Percentiles rank a stretch among this genome's conserved stretches.
These are phyloP conservation scores for Malurus melanocephalus DNA, from an alignment of 2,113 vertebrate species.

Conservation along the genomic window DNA sequence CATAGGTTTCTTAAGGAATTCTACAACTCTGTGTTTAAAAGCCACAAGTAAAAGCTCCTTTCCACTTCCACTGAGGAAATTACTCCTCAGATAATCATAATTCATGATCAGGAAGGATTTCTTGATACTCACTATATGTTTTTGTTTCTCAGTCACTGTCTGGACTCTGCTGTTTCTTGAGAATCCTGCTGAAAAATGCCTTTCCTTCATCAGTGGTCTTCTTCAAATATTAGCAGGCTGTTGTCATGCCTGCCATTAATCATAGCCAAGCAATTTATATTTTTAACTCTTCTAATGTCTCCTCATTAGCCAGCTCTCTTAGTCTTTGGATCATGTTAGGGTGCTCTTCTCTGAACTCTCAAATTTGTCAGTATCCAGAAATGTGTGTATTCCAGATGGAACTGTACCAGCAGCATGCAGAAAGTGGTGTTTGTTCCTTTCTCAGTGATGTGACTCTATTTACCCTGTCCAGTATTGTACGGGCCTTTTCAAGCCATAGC, in stretches of 20 bases:
- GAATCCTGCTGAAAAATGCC: not conserved
- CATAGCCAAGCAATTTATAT: conserved; percentile 18
- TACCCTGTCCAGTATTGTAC: not conserved
- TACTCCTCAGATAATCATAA: not conserved
- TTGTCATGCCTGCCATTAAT: conserved; percentile 20
- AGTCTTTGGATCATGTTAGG: conserved; percentile 19
- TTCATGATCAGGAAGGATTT: not conserved
- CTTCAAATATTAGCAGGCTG: conserved; percentile 30
- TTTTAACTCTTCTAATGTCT: conserved; percentile 32
- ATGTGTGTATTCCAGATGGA: not conserved
- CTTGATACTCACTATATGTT: not conserved
- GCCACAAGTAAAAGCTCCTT: not conserved
- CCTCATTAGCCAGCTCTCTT: conserved; percentile 16
- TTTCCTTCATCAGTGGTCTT: not conserved
- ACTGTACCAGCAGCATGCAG: not conserved
- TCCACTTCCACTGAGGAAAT: not conserved
- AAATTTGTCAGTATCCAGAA: conserved; percentile 21
- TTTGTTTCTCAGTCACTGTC: not conserved
- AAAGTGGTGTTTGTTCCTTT: not conserved
- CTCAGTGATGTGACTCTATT: not conserved
- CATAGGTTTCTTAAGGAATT: not conserved
- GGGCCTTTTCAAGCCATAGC: conserved; percentile 7
- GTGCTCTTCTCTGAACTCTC: conserved; percentile 19
- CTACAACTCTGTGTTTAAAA: conserved; percentile 1
- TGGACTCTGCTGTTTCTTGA: not conserved